Evolutionary conservation across 2,888 invertebrate genomes (phyloP).

Genomic region (Perithous albicinctus): DNA sequence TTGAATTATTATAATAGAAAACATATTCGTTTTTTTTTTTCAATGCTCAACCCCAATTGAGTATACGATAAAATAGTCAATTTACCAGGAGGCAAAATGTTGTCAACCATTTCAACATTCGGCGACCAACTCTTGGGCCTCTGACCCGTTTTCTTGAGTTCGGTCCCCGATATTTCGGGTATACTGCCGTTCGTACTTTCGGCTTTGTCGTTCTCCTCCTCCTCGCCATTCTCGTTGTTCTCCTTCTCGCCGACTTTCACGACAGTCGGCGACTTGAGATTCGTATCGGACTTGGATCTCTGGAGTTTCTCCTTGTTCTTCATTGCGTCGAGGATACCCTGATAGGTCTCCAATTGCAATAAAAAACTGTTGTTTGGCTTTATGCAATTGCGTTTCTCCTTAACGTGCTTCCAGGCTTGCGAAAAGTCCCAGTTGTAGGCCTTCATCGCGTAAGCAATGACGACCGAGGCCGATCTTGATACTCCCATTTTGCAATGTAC

Average conservation of each 20-base stretch:
- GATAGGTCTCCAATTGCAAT: conserved; percentile 97
- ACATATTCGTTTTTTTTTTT: neutral
- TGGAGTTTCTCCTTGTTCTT: conserved; percentile 97
- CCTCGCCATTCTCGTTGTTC: conserved; percentile 75
- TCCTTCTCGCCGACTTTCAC: conserved; percentile 81
- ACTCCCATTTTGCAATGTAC: conserved; percentile 99
- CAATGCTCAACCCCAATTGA: neutral
- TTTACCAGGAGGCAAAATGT: conserved; percentile 85
- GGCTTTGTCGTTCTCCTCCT: conserved; percentile 48
- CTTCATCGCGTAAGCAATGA: conserved; percentile 99
- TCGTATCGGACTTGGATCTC: conserved; percentile 96
- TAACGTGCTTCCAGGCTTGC: conserved; percentile 95
- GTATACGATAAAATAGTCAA: neutral
- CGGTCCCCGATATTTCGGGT: conserved; percentile 75
- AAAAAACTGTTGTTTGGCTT: conserved; percentile 98
- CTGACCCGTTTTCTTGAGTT: conserved; percentile 80
- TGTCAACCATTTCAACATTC: conserved; percentile 88
- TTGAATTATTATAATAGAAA: neutral
- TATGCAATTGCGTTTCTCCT: conserved; percentile 95
- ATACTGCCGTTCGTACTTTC: conserved; percentile 67
- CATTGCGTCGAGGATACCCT: conserved; percentile 98
- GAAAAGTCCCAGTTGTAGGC: conserved; percentile 97
- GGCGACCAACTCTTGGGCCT: conserved; percentile 92
- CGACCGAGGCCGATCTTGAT: conserved; percentile 98
- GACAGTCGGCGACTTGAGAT: conserved; percentile 90